Conservation (phyloP, 2,797 vertebrate genomes). For the Gallinago solitaria region DNA sequence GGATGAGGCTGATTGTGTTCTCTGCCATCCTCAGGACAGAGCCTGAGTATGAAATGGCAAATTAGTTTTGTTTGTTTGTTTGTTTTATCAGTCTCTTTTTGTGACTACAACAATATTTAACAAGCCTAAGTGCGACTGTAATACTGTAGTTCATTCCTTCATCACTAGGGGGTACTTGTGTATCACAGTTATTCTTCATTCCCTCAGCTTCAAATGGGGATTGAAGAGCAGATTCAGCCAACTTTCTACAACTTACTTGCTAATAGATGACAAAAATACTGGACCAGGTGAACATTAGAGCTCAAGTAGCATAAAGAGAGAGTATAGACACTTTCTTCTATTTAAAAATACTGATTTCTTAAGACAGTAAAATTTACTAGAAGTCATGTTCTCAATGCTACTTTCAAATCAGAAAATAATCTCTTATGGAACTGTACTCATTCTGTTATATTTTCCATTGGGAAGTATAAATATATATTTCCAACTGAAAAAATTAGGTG, state of each 20-base stretch:
- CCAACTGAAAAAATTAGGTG: background rate
- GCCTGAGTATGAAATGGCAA: background rate
- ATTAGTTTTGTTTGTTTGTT: background rate
- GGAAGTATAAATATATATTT: background rate
- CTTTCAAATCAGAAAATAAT: background rate
- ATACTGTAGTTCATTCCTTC: background rate
- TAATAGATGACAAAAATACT: background rate
- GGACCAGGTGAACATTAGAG: background rate
- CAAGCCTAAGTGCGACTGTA: background rate
- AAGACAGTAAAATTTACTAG: background rate
- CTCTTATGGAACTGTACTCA: background rate
- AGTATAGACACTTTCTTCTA: background rate
- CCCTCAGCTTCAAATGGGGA: no score
- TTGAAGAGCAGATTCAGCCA: background rate
- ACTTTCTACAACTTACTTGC: background rate
- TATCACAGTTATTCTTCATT: background rate
- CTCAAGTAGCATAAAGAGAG: background rate
- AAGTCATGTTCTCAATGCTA: background rate
- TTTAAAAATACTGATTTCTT: background rate
- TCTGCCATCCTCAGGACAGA: background rate
- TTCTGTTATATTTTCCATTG: background rate
- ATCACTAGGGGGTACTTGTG: conserved; percentile 65
- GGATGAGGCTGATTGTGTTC: background rate
- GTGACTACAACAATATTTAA: background rate
- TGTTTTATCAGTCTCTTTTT: background rate